These are phyloP conservation scores for Phrynosoma blainvillii DNA, from an alignment of 2,113 vertebrate species.

Conservation along the genomic window DNA sequence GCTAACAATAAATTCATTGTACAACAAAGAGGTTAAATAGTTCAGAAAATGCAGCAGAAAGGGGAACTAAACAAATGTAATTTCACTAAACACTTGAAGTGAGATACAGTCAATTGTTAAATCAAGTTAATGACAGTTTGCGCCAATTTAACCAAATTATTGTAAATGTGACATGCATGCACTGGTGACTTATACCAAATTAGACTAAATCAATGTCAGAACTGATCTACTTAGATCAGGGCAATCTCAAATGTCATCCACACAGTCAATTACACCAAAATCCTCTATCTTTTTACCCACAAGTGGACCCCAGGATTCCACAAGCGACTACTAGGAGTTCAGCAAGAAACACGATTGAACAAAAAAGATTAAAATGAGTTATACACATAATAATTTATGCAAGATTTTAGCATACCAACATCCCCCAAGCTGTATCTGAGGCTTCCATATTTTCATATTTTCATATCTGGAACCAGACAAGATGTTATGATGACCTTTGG, in stretches of 20 bases:
- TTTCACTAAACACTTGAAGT: conserved; percentile 37
- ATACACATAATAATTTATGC: too few species aligned
- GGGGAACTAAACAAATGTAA: conserved; percentile 3
- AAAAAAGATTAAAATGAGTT: too few species aligned
- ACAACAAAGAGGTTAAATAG: neutral
- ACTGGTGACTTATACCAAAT: neutral
- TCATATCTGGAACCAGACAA: too few species aligned
- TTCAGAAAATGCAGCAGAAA: too few species aligned
- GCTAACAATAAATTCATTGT: neutral
- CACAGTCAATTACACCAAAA: neutral
- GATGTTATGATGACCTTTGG: too few species aligned
- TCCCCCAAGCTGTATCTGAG: too few species aligned
- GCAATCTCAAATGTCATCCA: neutral
- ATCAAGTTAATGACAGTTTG: neutral
- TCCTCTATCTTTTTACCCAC: too few species aligned
- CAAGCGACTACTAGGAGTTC: too few species aligned
- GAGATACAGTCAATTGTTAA: conserved; percentile 16
- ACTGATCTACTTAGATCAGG: neutral
- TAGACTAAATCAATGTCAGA: neutral
- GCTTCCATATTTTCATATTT: too few species aligned
- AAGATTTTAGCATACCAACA: too few species aligned
- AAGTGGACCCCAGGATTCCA: neutral
- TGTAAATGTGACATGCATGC: neutral
- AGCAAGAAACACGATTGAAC: too few species aligned
- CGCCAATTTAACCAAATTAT: conserved; percentile 17